Evolutionary conservation across 2,888 invertebrate genomes (phyloP).

Genomic region (Aporophyla nigra): DNA sequence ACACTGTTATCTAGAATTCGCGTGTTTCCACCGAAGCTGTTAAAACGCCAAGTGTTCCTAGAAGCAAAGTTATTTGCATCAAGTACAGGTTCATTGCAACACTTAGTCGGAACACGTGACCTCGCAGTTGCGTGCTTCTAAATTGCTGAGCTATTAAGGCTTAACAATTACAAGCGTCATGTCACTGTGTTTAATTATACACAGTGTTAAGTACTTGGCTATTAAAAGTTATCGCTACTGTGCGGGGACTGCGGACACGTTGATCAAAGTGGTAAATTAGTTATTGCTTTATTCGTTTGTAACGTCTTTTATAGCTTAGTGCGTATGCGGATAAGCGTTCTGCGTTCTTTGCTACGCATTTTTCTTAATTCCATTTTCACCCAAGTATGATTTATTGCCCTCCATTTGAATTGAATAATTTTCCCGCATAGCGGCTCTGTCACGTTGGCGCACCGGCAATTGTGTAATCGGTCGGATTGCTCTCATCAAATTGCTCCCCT

Average conservation of each 20-base stretch:
- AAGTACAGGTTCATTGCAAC: slow-evolving; percentile 47
- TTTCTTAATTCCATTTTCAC: slow-evolving; percentile 13
- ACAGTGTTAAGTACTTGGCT: slow-evolving; percentile 22
- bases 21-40: not conserved
- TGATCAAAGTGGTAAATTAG: slow-evolving; percentile 18
- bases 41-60: slow-evolving; percentile 28
- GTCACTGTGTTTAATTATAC: slow-evolving; percentile 50
- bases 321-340: not conserved
- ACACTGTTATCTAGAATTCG: slow-evolving; percentile 15
- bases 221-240: slow-evolving; percentile 39
- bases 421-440: not conserved
- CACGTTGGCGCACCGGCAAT: slow-evolving; percentile 34
- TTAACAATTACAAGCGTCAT: slow-evolving; percentile 46
- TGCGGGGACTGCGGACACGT: not conserved
- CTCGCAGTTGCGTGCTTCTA: slow-evolving; percentile 45
- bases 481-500: slow-evolving; percentile 41
- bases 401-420: slow-evolving; percentile 22
- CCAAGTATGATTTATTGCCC: slow-evolving; percentile 19
- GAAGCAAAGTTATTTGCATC: slow-evolving; percentile 34
- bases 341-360: slow-evolving; percentile 6
- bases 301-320: not conserved
- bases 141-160: slow-evolving; percentile 49
- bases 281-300: slow-evolving; percentile 6
- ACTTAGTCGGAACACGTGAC: slow-evolving; percentile 45
- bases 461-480: slow-evolving; percentile 33